phyloP scores from a whole-genome alignment of 2,797 vertebrate genomes.

The Fistularia tabacaria region DNA sequence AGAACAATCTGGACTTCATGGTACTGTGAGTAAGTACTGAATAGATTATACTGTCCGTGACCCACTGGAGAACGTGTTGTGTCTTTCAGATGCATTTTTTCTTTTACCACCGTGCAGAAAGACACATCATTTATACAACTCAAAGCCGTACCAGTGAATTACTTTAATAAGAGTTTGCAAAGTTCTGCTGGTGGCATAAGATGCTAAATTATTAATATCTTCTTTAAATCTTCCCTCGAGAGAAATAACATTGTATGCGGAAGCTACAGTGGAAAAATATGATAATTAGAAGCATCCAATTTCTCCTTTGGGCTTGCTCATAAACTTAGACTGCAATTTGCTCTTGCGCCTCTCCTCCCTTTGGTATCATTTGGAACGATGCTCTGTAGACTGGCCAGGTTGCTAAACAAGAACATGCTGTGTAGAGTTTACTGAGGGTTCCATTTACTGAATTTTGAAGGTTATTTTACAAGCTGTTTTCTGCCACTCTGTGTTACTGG shows the following conservation, averaged over 20 bases:
- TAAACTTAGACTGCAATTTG: neutral
- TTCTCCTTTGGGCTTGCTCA: conserved; percentile 9
- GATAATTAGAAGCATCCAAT: conserved; percentile 13
- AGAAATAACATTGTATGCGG: conserved; percentile 2
- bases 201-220: conserved; percentile 17
- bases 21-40: conserved; percentile 4
- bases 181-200: conserved; percentile 1
- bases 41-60: conserved; percentile 12
- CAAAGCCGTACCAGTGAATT: conserved; percentile 7
- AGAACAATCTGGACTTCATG: too few relatives aligned
- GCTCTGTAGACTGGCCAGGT: neutral
- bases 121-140: neutral
- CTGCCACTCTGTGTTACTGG: conserved; percentile 20
- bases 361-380: conserved; percentile 5
- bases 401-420: conserved; percentile 3
- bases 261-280: conserved; percentile 7
- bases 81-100: neutral
- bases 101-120: conserved; percentile 11
- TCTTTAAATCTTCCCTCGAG: conserved; percentile 10
- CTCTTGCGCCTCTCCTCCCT: neutral
- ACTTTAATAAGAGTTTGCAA: conserved; percentile 13
- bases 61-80: too few relatives aligned
- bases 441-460: conserved; percentile 10
- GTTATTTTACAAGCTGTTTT: conserved; percentile 20
- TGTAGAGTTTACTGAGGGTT: neutral